These are phyloP conservation scores for Cryptus viduatorius DNA, from an alignment of 2,888 invertebrate species.

Conservation along the genomic window DNA sequence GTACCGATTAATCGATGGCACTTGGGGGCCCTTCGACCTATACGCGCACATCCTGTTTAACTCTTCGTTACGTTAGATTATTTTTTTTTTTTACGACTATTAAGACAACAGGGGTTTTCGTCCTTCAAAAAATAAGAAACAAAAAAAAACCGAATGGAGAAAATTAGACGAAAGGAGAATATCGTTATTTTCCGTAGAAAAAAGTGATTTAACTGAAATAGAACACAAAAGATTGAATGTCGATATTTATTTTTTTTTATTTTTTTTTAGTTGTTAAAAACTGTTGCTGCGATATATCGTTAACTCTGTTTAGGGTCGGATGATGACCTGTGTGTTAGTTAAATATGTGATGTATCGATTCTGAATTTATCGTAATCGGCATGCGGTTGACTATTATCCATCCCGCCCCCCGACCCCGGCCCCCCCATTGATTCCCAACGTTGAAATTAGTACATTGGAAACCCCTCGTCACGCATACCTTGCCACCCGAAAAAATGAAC, in stretches of 20 bases:
- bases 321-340: constrained; percentile 69
- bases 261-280: constrained; percentile 59
- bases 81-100: neutral
- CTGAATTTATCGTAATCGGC: constrained; percentile 63
- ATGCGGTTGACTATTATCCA: constrained; percentile 55
- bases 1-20: constrained; percentile 57
- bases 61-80: neutral
- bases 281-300: constrained; percentile 65
- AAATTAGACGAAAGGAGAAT: neutral
- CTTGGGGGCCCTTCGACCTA: neutral
- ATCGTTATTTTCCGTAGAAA: constrained; percentile 22
- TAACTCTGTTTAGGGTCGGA: constrained; percentile 70
- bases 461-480: constrained; percentile 52
- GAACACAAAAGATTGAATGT: constrained; percentile 60
- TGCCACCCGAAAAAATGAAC: constrained; percentile 17
- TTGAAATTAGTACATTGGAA: constrained; percentile 49
- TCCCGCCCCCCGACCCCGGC: constrained; percentile 2
- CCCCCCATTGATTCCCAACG: constrained; percentile 30
- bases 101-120: neutral
- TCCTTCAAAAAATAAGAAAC: neutral
- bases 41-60: constrained; percentile 22
- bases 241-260: neutral
- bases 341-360: constrained; percentile 69
- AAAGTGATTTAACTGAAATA: constrained; percentile 27
- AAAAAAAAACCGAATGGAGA: neutral